Evolutionary conservation across 2,797 vertebrate species (phyloP), one percentile per base, ranked within the genome.

Genomic region (Fistularia commersonii): DNA sequence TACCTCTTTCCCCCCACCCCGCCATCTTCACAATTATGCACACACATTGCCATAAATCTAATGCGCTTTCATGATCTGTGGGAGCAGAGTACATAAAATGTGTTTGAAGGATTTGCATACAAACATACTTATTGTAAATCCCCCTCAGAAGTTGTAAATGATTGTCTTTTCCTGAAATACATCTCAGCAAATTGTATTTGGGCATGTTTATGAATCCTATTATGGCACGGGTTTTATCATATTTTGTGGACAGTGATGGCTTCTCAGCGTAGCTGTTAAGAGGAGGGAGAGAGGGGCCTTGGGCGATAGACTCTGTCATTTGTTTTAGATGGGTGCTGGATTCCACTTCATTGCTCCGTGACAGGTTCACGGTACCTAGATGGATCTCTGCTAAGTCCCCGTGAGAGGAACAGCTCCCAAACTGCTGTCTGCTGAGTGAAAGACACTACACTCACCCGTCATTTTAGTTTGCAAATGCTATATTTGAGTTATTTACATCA

Each of bases 101-200:
- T 93, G 90, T 86, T 89, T 63, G 84, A 71, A 88, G 88, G 90
- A 92, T 92, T 94, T 94, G 88, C 89, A 90, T 91, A 92, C 84
- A 94, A 93, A 89, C 86, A 88, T 89, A 92, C 92, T 93, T 93
- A 95, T 93, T 93, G 90, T 92, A 91, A 92, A 90, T 92, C 41
- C 87, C 92, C 93, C 93, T 92, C 90, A 91, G 87, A 93, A 95
- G 93, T 96, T 93, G 90, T 94, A 94, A 96, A 92, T 94, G 90
- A 93, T 95, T 96, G 93, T 98, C 93, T 94, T 93, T 90, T 91
- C 92, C 86, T 90, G 89, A 94, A 95, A 94, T 93, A 92, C 92
- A 95, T 95, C 92, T 96, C 90, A 92, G 92, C 92, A 96, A 94
- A 96, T 97, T 94, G 89, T 91, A 95, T 95, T 95, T 96, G 89